These are phyloP conservation scores for Vanessa atalanta DNA, from an alignment of 1,140 invertebrate genomes.

Conservation along the genomic window DNA sequence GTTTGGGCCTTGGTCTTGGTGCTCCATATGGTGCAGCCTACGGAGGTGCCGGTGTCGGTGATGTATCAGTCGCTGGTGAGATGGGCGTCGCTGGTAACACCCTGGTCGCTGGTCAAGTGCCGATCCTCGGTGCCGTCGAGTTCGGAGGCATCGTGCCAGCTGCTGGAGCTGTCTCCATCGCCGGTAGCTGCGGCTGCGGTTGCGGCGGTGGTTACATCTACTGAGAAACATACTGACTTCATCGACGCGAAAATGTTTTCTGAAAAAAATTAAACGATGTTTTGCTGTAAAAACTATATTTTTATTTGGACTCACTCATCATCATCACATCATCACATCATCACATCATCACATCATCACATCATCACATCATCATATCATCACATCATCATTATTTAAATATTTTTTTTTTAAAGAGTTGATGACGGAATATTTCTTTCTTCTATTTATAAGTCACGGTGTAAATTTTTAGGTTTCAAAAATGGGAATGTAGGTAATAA, in stretches of 20 bases:
- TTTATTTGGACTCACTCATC: too few species aligned
- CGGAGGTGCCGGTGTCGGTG: constrained; percentile 52
- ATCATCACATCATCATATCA: too few species aligned
- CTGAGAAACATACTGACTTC: neutral
- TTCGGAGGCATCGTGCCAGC: constrained; percentile 50
- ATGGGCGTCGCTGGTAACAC: constrained; percentile 56
- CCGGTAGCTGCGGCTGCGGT: constrained; percentile 49
- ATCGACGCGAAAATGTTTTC: neutral
- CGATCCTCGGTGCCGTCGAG: constrained; percentile 39
- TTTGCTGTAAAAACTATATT: too few species aligned
- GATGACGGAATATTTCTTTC: too few species aligned
- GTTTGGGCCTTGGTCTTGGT: too few species aligned
- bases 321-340: too few species aligned
- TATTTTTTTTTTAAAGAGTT: too few species aligned
- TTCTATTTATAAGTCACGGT: too few species aligned
- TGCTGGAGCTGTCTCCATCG: constrained; percentile 47
- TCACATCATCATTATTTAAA: too few species aligned
- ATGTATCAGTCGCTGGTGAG: constrained; percentile 53
- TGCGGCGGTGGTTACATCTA: constrained; percentile 35
- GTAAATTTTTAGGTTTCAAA: too few species aligned
- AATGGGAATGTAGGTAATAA: too few species aligned
- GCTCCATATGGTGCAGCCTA: constrained; percentile 33
- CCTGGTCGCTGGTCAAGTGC: constrained; percentile 47
- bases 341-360: too few species aligned
- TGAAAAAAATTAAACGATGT: neutral